These are phyloP conservation scores for Empidonax traillii DNA, from an alignment of 2,113 vertebrate genomes.

Conservation along the genomic window DNA sequence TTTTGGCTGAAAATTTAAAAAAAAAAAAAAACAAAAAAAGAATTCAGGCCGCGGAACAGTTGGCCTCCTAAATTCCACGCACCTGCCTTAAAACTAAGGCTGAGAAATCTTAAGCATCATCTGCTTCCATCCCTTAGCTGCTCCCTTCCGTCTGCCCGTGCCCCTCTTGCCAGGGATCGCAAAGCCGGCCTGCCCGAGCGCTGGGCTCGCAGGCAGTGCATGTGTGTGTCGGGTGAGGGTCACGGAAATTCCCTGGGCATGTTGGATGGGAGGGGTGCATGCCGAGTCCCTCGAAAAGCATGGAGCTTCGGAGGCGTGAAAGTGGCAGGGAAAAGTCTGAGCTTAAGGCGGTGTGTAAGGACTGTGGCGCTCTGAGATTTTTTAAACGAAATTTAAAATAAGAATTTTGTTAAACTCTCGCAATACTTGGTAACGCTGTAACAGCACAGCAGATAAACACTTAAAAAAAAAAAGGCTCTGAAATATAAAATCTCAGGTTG, in stretches of 20 bases:
- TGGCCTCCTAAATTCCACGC: background rate
- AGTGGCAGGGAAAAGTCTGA: background rate
- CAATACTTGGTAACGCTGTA: background rate
- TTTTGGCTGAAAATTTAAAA: background rate
- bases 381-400: background rate
- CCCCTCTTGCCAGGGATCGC: background rate
- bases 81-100: background rate
- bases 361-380: background rate
- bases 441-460: background rate
- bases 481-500: background rate
- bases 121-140: background rate
- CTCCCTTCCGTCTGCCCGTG: background rate
- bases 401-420: background rate
- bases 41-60: background rate
- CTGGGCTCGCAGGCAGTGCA: background rate
- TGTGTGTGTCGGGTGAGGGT: background rate
- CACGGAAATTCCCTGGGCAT: background rate
- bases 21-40: background rate
- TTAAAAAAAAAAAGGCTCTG: background rate
- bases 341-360: background rate
- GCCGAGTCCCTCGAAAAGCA: background rate
- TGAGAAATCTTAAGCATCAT: background rate
- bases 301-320: background rate
- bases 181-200: background rate
- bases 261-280: constrained; percentile 2